Evolutionary conservation across 2,113 vertebrate genomes (phyloP).

Genomic region (Conger conger): DNA sequence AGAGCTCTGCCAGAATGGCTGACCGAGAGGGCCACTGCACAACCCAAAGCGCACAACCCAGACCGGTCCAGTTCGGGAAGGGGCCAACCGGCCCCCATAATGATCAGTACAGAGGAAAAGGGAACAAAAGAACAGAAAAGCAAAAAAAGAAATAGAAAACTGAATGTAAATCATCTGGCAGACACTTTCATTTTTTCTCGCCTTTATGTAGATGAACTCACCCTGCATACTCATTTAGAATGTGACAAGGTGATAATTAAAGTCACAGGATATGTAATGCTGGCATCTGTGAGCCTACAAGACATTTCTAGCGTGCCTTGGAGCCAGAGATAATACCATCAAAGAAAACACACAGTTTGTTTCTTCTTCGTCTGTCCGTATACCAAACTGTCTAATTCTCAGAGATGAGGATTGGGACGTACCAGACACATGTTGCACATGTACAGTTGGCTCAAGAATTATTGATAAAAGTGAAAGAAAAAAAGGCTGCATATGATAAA

Average conservation of each 20-base stretch:
- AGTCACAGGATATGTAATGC: conserved; percentile 74
- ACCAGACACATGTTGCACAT: conserved; percentile 1
- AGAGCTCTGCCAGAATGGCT: neutral
- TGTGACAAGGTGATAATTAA: conserved; percentile 94
- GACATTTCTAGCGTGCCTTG: neutral
- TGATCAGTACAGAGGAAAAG: neutral
- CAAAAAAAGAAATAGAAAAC: neutral
- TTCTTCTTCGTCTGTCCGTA: neutral
- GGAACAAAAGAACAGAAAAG: neutral
- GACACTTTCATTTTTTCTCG: conserved; percentile 13
- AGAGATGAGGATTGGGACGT: neutral
- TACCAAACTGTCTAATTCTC: neutral
- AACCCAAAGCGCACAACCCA: neutral
- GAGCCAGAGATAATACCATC: neutral
- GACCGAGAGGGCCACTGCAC: neutral
- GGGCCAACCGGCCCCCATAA: neutral
- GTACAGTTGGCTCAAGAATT: no score
- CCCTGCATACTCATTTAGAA: conserved; percentile 78
- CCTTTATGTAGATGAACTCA: conserved; percentile 76
- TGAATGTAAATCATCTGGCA: neutral
- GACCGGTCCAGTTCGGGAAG: neutral
- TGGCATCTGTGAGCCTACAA: conserved; percentile 40
- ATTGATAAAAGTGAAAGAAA: no score
- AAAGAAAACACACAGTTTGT: neutral
- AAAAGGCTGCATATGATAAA: no score